Percentiles rank a stretch among this genome's conserved stretches.
Conservation (phyloP, 1,140 invertebrate species). For the Ctenoplectra terminalis region DNA sequence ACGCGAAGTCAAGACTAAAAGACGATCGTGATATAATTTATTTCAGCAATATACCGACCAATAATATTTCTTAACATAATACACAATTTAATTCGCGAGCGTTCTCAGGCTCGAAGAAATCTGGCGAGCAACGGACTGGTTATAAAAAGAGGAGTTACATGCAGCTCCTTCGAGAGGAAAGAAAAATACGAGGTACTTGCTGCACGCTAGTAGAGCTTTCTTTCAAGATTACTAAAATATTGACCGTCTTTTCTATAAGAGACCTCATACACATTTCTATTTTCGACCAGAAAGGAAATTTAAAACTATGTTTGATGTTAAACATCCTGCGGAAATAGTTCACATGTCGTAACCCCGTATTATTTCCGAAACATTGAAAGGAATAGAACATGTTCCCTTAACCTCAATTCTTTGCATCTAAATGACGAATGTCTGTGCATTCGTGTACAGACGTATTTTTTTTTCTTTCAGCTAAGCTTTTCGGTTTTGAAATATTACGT, state of each 20-base stretch:
- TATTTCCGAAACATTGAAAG: not conserved
- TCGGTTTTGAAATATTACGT: not conserved
- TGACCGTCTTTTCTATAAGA: constrained; percentile 18
- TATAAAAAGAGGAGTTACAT: not conserved
- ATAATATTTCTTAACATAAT: constrained; percentile 34
- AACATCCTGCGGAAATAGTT: constrained; percentile 2
- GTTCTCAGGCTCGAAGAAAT: not conserved
- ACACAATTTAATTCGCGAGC: constrained; percentile 12
- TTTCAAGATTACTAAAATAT: constrained; percentile 40
- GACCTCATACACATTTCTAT: not conserved
- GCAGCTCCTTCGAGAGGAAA: constrained; percentile 11
- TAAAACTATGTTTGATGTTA: constrained; percentile 18
- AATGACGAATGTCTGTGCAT: not conserved
- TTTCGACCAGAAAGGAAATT: constrained; percentile 30
- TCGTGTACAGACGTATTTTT: not conserved
- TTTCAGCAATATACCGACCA: not conserved
- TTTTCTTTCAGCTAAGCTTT: too few species aligned
- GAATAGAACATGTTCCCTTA: not conserved
- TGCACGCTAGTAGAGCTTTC: not conserved
- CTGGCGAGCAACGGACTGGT: not conserved
- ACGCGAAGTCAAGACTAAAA: not conserved
- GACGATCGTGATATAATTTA: not conserved
- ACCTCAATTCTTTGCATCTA: not conserved
- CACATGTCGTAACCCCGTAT: not conserved
- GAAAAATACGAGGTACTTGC: constrained; percentile 31